Conservation (phyloP, 2,888 invertebrate species). For the Criorhina ranunculi region DNA sequence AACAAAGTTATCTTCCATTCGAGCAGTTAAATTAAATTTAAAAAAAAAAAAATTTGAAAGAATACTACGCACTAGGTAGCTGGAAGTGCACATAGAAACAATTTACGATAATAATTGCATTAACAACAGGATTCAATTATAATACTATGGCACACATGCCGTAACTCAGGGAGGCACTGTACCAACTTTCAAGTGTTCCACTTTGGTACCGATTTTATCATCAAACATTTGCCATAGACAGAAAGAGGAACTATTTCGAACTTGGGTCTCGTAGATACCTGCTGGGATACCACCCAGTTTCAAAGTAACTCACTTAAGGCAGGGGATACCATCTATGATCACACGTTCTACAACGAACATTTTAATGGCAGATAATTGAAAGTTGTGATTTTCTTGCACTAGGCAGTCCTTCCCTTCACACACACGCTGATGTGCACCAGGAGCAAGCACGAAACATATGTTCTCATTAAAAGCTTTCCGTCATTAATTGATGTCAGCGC, state of each 20-base stretch:
- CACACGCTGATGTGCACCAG: slow-evolving; percentile 36
- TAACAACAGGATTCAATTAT: slow-evolving; percentile 63
- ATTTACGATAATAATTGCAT: slow-evolving; percentile 58
- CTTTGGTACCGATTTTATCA: slow-evolving; percentile 34
- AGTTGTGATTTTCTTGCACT: slow-evolving; percentile 73
- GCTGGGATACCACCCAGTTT: slow-evolving; percentile 5
- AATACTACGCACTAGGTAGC: not conserved
- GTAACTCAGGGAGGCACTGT: not conserved
- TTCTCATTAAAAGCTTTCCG: slow-evolving; percentile 77
- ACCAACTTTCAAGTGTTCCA: slow-evolving; percentile 43
- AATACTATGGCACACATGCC: slow-evolving; percentile 22
- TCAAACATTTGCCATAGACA: slow-evolving; percentile 40
- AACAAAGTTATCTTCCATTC: slow-evolving; percentile 37
- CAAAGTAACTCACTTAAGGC: slow-evolving; percentile 43
- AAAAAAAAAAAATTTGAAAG: slow-evolving; percentile 12
- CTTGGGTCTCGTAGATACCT: slow-evolving; percentile 36
- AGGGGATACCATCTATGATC: slow-evolving; percentile 56
- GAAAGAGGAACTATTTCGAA: not conserved
- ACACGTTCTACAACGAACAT: slow-evolving; percentile 59
- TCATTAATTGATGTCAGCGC: slow-evolving; percentile 77
- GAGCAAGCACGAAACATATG: slow-evolving; percentile 70
- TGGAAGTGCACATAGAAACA: slow-evolving; percentile 15
- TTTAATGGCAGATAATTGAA: slow-evolving; percentile 76
- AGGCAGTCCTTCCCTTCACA: slow-evolving; percentile 4
- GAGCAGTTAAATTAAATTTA: slow-evolving; percentile 39